Conservation (phyloP, 2,888 invertebrate genomes). For the Mythimna pallens region DNA sequence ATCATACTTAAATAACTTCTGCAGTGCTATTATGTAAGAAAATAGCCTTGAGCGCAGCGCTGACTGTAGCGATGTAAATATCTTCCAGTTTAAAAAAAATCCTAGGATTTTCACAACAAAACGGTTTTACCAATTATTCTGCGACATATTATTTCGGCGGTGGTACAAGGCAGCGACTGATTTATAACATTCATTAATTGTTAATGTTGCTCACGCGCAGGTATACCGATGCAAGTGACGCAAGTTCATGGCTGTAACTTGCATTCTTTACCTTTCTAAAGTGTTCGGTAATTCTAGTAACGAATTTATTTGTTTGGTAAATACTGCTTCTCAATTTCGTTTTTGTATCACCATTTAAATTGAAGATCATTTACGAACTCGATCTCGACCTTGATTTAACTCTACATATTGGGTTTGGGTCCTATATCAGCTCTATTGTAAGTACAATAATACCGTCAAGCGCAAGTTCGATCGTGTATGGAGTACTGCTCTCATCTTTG, state of each 20-base stretch:
- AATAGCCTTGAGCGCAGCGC: too few species aligned
- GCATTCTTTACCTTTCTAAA: constrained; percentile 40
- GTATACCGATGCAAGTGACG: constrained; percentile 23
- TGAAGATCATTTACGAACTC: not conserved
- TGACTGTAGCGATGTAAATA: too few species aligned
- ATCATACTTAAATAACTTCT: too few species aligned
- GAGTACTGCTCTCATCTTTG: too few species aligned
- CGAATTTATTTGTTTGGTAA: not conserved
- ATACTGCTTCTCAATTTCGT: not conserved
- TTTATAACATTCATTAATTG: constrained; percentile 37
- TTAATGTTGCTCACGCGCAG: constrained; percentile 39
- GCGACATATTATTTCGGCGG: constrained; percentile 31
- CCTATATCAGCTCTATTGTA: too few species aligned
- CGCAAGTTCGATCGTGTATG: too few species aligned
- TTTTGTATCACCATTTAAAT: too few species aligned
- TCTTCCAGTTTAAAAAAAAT: too few species aligned
- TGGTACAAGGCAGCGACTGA: constrained; percentile 54
- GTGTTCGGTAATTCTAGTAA: constrained; percentile 21
- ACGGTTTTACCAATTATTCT: not conserved
- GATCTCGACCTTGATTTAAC: too few species aligned
- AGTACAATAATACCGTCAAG: too few species aligned
- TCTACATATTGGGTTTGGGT: too few species aligned
- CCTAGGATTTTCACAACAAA: not conserved
- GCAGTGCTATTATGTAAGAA: too few species aligned
- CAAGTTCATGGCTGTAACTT: constrained; percentile 27